phyloP scores from a whole-genome alignment of 1,140 invertebrate species.

The Capitella teleta region DNA sequence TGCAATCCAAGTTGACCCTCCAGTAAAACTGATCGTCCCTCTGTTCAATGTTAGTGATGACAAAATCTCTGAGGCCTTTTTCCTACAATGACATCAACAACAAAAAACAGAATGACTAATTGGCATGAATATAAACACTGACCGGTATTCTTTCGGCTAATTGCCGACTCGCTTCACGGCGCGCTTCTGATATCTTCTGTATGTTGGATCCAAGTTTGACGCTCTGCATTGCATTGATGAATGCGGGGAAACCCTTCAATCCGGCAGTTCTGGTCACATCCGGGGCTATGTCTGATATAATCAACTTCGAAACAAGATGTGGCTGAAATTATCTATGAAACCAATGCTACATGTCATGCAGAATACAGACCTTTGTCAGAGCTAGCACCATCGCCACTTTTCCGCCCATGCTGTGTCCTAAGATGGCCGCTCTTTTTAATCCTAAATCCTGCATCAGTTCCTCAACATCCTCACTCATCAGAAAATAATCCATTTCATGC shows the following conservation, averaged over 20 bases:
- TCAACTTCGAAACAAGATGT: conserved; percentile 60
- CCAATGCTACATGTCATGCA: not conserved
- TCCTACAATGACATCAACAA: conserved; percentile 41
- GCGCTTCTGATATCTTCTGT: conserved; percentile 18
- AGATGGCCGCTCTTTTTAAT: conserved; percentile 52
- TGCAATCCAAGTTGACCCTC: conserved; percentile 60
- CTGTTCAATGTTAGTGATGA: conserved; percentile 66
- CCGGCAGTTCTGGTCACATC: conserved; percentile 44
- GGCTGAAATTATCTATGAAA: conserved; percentile 47
- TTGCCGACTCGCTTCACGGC: not conserved
- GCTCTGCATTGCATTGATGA: conserved; percentile 56
- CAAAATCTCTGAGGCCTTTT: conserved; percentile 50
- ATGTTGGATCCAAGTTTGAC: conserved; percentile 48
- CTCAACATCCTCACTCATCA: conserved; percentile 62
- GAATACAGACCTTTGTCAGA: conserved; percentile 49
- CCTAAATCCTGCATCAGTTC: conserved; percentile 52
- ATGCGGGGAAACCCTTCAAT: conserved; percentile 44
- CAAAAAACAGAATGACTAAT: not conserved
- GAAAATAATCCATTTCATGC: conserved; percentile 55
- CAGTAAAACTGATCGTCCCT: conserved; percentile 53
- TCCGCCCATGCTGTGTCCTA: conserved; percentile 89
- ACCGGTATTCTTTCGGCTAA: not conserved
- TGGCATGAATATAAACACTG: not conserved
- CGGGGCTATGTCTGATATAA: conserved; percentile 77
- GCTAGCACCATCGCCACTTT: conserved; percentile 68